Conservation (phyloP, 1,140 invertebrate species). For the Pinna nobilis region DNA sequence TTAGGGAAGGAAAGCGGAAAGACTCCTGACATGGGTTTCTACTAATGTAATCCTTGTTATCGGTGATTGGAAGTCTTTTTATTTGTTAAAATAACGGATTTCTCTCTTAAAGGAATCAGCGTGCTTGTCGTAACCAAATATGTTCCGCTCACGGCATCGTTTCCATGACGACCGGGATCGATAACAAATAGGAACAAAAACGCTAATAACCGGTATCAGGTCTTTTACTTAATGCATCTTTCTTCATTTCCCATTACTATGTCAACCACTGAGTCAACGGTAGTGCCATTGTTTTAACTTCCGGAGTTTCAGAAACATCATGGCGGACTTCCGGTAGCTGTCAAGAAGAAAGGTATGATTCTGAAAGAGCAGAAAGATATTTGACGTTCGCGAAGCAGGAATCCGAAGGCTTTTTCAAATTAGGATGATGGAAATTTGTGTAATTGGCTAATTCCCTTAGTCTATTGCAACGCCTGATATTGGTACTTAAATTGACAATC, state of each 20-base stretch:
- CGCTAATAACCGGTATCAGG: conserved; percentile 58
- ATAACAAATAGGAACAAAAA: conserved; percentile 57
- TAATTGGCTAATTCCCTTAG: no score
- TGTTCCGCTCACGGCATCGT: conserved; percentile 58
- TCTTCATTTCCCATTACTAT: conserved; percentile 62
- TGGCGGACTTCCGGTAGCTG: conserved; percentile 48
- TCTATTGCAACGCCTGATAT: no score
- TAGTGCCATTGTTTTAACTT: conserved; percentile 52
- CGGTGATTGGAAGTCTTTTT: conserved; percentile 46
- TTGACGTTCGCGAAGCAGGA: conserved; percentile 33
- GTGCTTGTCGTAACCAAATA: conserved; percentile 55
- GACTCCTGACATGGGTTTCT: conserved; percentile 34
- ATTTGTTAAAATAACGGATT: conserved; percentile 63
- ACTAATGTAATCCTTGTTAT: conserved; percentile 44
- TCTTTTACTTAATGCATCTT: conserved; percentile 59
- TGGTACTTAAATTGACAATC: no score
- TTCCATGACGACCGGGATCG: conserved; percentile 50
- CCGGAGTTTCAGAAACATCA: conserved; percentile 52
- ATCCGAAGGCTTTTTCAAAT: conserved; percentile 21
- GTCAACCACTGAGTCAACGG: conserved; percentile 48
- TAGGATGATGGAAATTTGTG: no score
- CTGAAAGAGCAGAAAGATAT: conserved; percentile 48
- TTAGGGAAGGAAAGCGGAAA: conserved; percentile 54
- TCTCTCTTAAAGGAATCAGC: conserved; percentile 50
- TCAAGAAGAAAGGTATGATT: conserved; percentile 54